These are phyloP conservation scores for Schlechtendalia chinensis DNA, from an alignment of 1,140 invertebrate species.

Conservation along the genomic window DNA sequence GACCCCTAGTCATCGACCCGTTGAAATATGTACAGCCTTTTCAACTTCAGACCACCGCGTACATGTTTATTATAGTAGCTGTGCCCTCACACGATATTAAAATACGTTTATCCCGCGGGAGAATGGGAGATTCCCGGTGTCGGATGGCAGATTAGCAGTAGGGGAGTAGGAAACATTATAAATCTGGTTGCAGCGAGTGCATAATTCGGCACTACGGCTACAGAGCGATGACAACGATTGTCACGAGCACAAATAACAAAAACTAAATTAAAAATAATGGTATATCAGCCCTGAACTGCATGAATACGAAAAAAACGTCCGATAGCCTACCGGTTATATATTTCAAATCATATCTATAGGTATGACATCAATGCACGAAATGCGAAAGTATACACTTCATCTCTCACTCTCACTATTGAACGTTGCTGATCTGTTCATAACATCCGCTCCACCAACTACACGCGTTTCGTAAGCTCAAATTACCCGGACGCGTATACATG, in stretches of 20 bases:
- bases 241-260: neutral
- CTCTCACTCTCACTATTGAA: too few relatives aligned
- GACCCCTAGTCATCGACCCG: neutral
- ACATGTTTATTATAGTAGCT: neutral
- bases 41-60: neutral
- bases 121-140: neutral
- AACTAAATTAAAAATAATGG: neutral
- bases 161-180: neutral
- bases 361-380: too few relatives aligned
- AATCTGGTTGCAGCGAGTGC: neutral
- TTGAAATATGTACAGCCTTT: slow-evolving; percentile 13
- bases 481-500: too few relatives aligned
- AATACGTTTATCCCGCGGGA: neutral
- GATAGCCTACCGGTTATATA: too few relatives aligned
- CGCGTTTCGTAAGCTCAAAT: too few relatives aligned
- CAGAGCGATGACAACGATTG: neutral
- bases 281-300: neutral
- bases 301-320: neutral
- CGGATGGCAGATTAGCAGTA: too few relatives aligned
- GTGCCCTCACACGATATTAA: neutral
- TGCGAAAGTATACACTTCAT: too few relatives aligned
- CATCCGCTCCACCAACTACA: too few relatives aligned
- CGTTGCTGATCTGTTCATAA: too few relatives aligned
- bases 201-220: too few relatives aligned
- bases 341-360: too few relatives aligned